Evolutionary conservation across 2,888 invertebrate genomes (phyloP), one percentile per base, ranked within the genome.

Genomic region (Teleiodes luculella): DNA sequence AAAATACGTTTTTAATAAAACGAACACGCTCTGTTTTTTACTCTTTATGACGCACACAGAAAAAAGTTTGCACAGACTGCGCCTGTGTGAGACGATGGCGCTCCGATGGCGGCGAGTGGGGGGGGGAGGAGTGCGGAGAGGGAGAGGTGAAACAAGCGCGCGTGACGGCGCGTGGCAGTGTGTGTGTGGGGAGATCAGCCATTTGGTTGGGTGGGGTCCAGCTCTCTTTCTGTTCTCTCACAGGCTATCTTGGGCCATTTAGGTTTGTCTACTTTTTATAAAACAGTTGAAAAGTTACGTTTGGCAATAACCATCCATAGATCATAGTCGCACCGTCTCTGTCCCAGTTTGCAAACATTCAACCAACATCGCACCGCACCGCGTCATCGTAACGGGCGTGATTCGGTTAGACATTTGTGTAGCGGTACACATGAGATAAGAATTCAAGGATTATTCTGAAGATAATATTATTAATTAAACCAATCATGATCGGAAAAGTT

Each of bases 31-130:
- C n/a, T n/a, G n/a, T n/a, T 24, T 24, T 24, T 24, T 6, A 24
- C 24, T 24, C 24, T 24, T 24, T 24, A 6, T 24, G 6, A 24
- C 24, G 39, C 45, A 36, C 52, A 52, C 45, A 36, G 8, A 28
- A 31, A 36, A 47, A 48, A 48, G 35, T 50, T 54, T 50, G 31
- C 45, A 54, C 49, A 50, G 54, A 54, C 18, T 31, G 36, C 30
- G 45, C 50, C 50, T 54, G 50, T 54, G 49, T 43, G 33, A 24
- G 20, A 18, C 48, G 24, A 16, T 30, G 16, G 41, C n/a, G 43
- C 31, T n/a, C n/a, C n/a, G n/a, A n/a, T n/a, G n/a, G n/a, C n/a
- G n/a, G n/a, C n/a, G n/a, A n/a, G n/a, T n/a, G n/a, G 52, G 20
- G 31, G 18, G 7, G 51, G 6, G 3, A 4, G 3, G 24, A 24